These are phyloP conservation scores for Andricus grossulariae DNA, from an alignment of 1,140 invertebrate species.

Conservation along the genomic window DNA sequence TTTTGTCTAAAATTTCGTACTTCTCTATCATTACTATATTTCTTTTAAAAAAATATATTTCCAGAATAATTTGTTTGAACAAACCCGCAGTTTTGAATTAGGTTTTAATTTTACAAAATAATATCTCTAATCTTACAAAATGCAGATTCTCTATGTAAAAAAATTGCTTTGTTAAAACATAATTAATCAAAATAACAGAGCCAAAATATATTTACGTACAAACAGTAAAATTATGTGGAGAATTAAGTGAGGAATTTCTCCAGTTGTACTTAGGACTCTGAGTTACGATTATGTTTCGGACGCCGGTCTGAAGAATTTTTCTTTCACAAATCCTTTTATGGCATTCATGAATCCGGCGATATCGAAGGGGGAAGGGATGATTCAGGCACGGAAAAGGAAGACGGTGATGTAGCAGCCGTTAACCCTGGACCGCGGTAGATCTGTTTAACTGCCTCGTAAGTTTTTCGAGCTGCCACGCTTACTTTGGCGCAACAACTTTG, in stretches of 20 bases:
- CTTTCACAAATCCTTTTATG: conserved; percentile 7
- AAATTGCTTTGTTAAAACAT: too few relatives aligned
- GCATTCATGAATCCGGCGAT: not conserved
- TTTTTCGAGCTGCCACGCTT: conserved; percentile 50
- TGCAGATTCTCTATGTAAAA: too few relatives aligned
- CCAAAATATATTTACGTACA: too few relatives aligned
- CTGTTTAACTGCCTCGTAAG: conserved; percentile 61
- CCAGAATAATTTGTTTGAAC: too few relatives aligned
- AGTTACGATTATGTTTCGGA: conserved; percentile 1
- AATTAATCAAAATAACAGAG: too few relatives aligned
- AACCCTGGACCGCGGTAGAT: conserved; percentile 59
- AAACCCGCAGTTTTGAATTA: too few relatives aligned
- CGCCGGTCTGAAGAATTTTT: not conserved
- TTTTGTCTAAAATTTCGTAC: too few relatives aligned
- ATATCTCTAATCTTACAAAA: too few relatives aligned
- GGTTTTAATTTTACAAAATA: too few relatives aligned
- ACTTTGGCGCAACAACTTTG: conserved; percentile 46
- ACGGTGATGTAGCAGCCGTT: conserved; percentile 56
- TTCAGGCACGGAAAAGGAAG: conserved; percentile 19
- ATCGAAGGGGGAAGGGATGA: not conserved
- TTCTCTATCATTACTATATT: too few relatives aligned
- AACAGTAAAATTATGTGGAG: not conserved
- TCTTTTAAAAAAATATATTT: too few relatives aligned
- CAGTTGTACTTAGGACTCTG: not conserved
- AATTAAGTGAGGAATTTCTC: not conserved